phyloP scores from a whole-genome alignment of 2,113 vertebrate species.

The Capreolus pygargus region DNA sequence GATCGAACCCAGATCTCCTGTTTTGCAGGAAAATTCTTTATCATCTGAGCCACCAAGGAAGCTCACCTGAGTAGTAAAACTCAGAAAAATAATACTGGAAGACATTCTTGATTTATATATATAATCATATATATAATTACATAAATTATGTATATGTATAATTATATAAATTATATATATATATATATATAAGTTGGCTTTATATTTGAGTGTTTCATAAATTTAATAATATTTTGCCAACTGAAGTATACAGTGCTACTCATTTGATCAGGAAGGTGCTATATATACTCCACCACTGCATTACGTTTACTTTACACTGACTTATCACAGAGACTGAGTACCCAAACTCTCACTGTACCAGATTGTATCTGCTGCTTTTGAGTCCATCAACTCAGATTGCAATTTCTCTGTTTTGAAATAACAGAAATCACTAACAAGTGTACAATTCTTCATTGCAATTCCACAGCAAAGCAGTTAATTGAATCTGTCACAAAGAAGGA shows the following conservation, averaged over 20 bases:
- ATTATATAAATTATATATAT: background rate
- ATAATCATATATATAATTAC: background rate
- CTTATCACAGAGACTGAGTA: background rate
- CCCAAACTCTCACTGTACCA: background rate
- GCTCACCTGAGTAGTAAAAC: background rate
- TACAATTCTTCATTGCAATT: background rate
- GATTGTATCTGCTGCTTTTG: background rate
- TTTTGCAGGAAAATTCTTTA: background rate
- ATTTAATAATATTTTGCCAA: background rate
- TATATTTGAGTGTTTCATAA: background rate
- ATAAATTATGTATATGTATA: background rate
- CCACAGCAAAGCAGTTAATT: constrained; percentile 44
- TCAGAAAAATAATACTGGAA: background rate
- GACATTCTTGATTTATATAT: background rate
- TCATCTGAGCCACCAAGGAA: background rate
- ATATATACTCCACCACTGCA: background rate
- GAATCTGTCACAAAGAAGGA: background rate
- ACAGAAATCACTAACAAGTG: background rate
- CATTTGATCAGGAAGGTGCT: background rate
- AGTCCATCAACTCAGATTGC: background rate
- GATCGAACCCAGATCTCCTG: background rate
- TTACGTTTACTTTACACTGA: background rate
- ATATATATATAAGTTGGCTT: background rate
- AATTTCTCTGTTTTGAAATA: constrained; percentile 39
- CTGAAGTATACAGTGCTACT: background rate